A percentile compares a stretch with the other conserved stretches of the same genome.
phyloP scores from a whole-genome alignment of 2,888 invertebrate species.

The Sinodicranocentrus sp. region DNA sequence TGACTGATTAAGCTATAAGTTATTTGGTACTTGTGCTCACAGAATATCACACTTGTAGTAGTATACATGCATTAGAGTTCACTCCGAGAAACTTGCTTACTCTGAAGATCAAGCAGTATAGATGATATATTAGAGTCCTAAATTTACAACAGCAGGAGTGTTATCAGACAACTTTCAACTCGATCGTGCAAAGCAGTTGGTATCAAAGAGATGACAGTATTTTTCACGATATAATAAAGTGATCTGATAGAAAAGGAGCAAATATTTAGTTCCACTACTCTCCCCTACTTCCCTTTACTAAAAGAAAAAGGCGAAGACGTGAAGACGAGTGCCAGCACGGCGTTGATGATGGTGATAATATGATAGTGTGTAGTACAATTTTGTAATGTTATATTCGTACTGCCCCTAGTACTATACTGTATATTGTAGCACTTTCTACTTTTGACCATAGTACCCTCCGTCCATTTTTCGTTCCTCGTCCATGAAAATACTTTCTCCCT shows the following conservation, averaged over 20 bases:
- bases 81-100: too few species aligned
- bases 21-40: slow-evolving; percentile 20
- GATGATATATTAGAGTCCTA: neutral
- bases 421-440: neutral
- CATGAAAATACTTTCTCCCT: slow-evolving; percentile 27
- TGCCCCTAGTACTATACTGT: neutral
- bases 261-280: neutral
- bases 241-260: slow-evolving; percentile 31
- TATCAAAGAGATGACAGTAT: slow-evolving; percentile 21
- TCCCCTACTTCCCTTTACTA: neutral
- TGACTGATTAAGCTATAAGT: slow-evolving; percentile 53
- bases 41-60: neutral
- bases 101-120: neutral
- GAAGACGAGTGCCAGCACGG: neutral
- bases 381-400: too few species aligned
- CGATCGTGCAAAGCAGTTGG: too few species aligned
- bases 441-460: slow-evolving; percentile 3
- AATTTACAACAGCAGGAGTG: neutral
- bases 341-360: slow-evolving; percentile 24
- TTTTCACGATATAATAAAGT: slow-evolving; percentile 34
- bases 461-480: slow-evolving; percentile 4
- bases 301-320: neutral
- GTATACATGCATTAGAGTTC: neutral
- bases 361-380: neutral
- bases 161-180: neutral